Base-by-base conservation (phyloP, 2,888 invertebrate species). In the Leucoptera coffeella region DNA sequence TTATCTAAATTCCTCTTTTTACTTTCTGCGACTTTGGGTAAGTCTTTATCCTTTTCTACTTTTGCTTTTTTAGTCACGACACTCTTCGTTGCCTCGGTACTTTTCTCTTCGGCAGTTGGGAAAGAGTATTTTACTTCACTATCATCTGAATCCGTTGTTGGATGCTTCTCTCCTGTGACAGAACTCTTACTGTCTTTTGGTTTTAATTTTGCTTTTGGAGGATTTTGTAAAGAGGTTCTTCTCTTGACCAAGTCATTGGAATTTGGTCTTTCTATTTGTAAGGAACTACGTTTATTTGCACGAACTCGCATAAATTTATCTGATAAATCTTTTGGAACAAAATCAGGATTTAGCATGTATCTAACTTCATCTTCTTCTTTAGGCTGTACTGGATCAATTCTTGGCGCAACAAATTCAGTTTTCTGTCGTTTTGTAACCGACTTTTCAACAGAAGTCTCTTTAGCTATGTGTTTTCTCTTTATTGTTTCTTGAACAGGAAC, bases 91-190 rank as follows among this genome's bases (percentile, higher is more conserved):
- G n/a, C n/a, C n/a, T n/a, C n/a, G n/a, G n/a, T n/a, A n/a, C n/a
- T n/a, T n/a, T n/a, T 15, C 25, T 31, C 32, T 10, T 27, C 26
- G 6, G 25, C 15, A 12, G 28, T 35, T 5, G 69, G 69, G 38
- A 69, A 69, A 12, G 69, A 62, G 39, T 69, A 69, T 45, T 67
- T 67, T 2, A 61, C 43, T 23, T 67, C 67, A 30, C 60, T 64
- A 27, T 69, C 69, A 20, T 69, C 69, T 0, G 67, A 65, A 39
- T 65, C 65, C 11, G 54, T 55, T 3, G 49, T 48, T 33, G 42
- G 40, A 17, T 7, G 6, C 9, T 6, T 17, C 6, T 17, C 9
- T 9, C 6, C 17, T 7, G 17, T 9, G 9, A 7, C 9, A 17
- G 17, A 7, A 7, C 6, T 17, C 17, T 6, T 17, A 7, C 9